Conservation (phyloP, 2,888 invertebrate genomes). For the Stictocephala bisonia region DNA sequence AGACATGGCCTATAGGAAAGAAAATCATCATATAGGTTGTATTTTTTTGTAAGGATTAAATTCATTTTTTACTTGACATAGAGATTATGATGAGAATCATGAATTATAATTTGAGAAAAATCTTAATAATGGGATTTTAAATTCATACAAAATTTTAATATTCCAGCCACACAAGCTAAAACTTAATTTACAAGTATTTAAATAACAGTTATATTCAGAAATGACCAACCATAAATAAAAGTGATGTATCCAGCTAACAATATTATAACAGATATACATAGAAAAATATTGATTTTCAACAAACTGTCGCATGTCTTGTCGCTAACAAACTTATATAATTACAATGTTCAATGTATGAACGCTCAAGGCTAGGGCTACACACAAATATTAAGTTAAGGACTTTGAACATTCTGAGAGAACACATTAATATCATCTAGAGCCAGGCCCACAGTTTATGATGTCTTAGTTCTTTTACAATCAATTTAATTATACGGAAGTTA, state of each 20-base stretch:
- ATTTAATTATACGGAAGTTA: too few relatives aligned
- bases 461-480: too few relatives aligned
- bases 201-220: not conserved
- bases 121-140: too few relatives aligned
- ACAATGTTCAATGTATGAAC: not conserved
- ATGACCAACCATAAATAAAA: not conserved
- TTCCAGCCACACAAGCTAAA: not conserved
- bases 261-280: not conserved
- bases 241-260: not conserved
- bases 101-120: too few relatives aligned
- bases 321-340: not conserved
- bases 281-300: slow-evolving; percentile 17
- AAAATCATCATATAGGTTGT: too few relatives aligned
- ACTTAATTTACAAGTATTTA: not conserved
- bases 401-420: slow-evolving; percentile 19
- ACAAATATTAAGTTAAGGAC: not conserved
- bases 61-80: too few relatives aligned
- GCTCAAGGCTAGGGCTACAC: too few relatives aligned
- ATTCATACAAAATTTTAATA: too few relatives aligned
- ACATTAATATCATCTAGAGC: too few relatives aligned
- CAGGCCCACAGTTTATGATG: not conserved
- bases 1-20: too few relatives aligned
- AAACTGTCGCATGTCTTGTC: not conserved
- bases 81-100: too few relatives aligned
- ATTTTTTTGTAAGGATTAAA: too few relatives aligned